Evolutionary conservation across 2,888 invertebrate species (phyloP).

Genomic region (Nasonovia ribisnigri): DNA sequence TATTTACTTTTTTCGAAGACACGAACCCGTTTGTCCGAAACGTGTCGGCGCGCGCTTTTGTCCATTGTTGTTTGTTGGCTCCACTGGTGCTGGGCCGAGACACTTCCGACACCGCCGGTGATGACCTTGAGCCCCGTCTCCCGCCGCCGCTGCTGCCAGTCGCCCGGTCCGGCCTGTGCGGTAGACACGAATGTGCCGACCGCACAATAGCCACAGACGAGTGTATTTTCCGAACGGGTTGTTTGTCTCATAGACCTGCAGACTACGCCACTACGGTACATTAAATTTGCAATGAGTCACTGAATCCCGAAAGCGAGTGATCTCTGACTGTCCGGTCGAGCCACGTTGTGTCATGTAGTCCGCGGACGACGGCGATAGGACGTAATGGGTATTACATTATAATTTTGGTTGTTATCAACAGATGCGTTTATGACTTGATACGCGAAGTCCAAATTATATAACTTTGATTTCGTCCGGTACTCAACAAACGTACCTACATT

Average conservation of each 20-base stretch:
- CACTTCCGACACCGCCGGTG: slow-evolving; percentile 60
- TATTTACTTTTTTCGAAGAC: background rate
- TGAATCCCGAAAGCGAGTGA: background rate
- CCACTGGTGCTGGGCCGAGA: slow-evolving; percentile 58
- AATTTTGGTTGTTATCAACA: background rate
- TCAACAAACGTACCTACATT: background rate
- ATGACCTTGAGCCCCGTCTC: slow-evolving; percentile 49
- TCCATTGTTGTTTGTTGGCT: slow-evolving; percentile 63
- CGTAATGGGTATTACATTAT: background rate
- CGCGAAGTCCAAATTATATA: background rate
- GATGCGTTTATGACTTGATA: background rate
- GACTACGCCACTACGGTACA: background rate
- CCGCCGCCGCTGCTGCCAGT: background rate
- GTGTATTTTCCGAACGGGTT: slow-evolving; percentile 11
- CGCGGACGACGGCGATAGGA: too few species aligned
- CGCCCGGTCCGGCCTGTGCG: slow-evolving; percentile 8
- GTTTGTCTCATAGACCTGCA: background rate
- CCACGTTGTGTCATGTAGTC: background rate
- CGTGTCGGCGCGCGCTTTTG: slow-evolving; percentile 14
- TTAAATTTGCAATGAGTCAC: background rate
- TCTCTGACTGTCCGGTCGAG: background rate
- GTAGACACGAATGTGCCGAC: background rate
- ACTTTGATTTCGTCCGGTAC: background rate
- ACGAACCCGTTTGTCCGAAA: background rate
- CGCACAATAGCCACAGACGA: background rate